Percentiles rank a stretch among this genome's conserved stretches.
Evolutionary conservation across 2,888 invertebrate genomes (phyloP).

Genomic region (Aphodius granarius): DNA sequence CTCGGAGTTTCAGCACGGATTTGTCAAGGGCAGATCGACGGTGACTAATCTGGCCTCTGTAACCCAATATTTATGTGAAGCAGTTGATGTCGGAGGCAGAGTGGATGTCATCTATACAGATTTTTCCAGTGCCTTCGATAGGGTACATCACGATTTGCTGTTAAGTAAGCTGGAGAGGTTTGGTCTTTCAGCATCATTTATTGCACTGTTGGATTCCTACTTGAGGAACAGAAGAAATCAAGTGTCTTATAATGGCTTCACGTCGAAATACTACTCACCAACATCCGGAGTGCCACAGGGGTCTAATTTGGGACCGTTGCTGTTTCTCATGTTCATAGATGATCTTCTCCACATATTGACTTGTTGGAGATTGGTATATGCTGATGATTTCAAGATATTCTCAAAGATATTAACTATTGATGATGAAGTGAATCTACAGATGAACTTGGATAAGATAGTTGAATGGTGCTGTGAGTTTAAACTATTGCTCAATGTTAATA

Average conservation of each 20-base stretch:
- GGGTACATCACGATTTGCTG: neutral
- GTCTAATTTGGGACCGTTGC: neutral
- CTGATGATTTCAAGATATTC: neutral
- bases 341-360: neutral
- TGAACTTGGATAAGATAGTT: neutral
- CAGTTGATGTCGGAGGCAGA: neutral
- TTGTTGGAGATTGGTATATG: neutral
- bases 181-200: neutral
- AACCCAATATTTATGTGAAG: conserved; percentile 1
- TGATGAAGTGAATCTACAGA: neutral
- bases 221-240: neutral
- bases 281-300: conserved; percentile 1
- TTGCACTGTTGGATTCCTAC: neutral
- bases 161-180: neutral
- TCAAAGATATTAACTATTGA: neutral
- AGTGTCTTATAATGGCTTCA: neutral
- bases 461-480: neutral
- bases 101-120: conserved; percentile 4
- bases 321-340: neutral
- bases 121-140: neutral
- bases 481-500: neutral
- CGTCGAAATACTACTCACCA: neutral
- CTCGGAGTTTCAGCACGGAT: conserved; percentile 1
- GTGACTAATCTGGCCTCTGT: neutral
- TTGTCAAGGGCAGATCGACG: neutral